Percentiles rank a stretch among this genome's conserved stretches.
Evolutionary conservation across 2,797 vertebrate genomes (phyloP).

Genomic region (Tokudaia tokunoshimensis): DNA sequence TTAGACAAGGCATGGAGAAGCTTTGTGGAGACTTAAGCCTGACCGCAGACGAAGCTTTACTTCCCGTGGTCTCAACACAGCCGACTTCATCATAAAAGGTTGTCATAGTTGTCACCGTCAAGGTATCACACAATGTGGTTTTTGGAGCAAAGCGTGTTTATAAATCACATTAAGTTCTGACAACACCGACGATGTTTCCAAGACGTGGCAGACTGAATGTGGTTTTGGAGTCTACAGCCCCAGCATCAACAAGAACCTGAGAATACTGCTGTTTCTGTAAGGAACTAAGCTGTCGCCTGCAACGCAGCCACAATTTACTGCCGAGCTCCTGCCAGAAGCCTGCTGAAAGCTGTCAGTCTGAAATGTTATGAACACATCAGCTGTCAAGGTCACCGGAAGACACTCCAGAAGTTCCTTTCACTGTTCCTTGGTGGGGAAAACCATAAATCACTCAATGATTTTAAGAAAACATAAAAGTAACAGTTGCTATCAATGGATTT

Average conservation of each 20-base stretch:
- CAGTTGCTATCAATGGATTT: constrained; percentile 77
- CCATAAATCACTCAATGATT: constrained; percentile 70
- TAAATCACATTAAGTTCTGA: constrained; percentile 51
- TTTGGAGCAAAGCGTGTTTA: neutral
- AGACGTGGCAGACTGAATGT: neutral
- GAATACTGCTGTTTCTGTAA: constrained; percentile 18
- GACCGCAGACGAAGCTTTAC: constrained; percentile 28
- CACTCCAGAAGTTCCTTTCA: constrained; percentile 58
- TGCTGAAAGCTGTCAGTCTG: constrained; percentile 68
- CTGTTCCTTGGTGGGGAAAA: constrained; percentile 57
- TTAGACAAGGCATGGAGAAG: neutral
- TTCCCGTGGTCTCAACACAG: constrained; percentile 3
- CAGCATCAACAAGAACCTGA: constrained; percentile 51
- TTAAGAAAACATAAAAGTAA: constrained; percentile 68
- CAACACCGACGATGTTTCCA: neutral
- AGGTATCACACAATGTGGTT: neutral
- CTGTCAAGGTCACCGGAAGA: constrained; percentile 83
- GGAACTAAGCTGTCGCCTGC: constrained; percentile 80
- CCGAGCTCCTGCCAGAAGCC: constrained; percentile 75
- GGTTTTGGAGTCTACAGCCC: constrained; percentile 50
- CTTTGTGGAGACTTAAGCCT: neutral
- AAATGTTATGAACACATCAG: constrained; percentile 79
- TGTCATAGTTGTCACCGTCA: constrained; percentile 51
- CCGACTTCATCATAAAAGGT: constrained; percentile 26
- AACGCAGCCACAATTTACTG: constrained; percentile 75